Conservation (phyloP, 1,140 invertebrate genomes). For the Lepidurus arcticus region DNA sequence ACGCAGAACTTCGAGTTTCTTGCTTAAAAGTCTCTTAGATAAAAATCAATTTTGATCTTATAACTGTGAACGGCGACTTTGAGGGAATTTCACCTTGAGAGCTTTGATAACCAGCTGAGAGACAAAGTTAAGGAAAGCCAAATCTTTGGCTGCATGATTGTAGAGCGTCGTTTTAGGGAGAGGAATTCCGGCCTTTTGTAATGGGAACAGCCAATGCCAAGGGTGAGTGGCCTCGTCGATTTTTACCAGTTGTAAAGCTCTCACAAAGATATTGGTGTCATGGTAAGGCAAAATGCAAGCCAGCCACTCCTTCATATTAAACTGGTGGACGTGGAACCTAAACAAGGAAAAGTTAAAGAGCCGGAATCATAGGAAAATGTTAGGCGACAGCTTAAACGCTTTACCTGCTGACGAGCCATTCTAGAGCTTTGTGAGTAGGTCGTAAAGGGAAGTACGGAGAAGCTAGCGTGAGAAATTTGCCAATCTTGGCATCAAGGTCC, state of each 20-base stretch:
- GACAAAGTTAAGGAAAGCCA: conserved; percentile 66
- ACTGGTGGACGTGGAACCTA: conserved; percentile 80
- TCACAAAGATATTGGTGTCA: conserved; percentile 79
- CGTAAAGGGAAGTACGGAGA: conserved; percentile 82
- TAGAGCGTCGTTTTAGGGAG: conserved; percentile 64
- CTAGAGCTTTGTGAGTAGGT: conserved; percentile 78
- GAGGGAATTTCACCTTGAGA: conserved; percentile 50
- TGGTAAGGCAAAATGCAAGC: conserved; percentile 81
- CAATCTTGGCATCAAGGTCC: conserved; percentile 66
- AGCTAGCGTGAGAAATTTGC: conserved; percentile 68
- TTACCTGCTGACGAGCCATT: conserved; percentile 78
- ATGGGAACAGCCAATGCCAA: conserved; percentile 69
- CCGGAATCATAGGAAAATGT: no score
- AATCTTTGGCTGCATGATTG: conserved; percentile 62
- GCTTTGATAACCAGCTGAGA: conserved; percentile 59
- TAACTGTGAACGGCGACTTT: no score
- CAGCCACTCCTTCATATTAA: conserved; percentile 74
- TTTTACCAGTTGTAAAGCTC: conserved; percentile 68
- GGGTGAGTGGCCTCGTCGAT: conserved; percentile 54
- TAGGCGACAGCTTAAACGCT: neutral
- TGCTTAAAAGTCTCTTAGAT: no score
- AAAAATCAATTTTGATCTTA: no score
- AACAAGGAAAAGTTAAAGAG: conserved; percentile 23
- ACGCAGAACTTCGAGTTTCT: no score
- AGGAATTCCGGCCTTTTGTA: conserved; percentile 67